Percentiles rank a stretch among this genome's conserved stretches.
phyloP scores from a whole-genome alignment of 1,140 invertebrate genomes.

The Orius insidiosus region DNA sequence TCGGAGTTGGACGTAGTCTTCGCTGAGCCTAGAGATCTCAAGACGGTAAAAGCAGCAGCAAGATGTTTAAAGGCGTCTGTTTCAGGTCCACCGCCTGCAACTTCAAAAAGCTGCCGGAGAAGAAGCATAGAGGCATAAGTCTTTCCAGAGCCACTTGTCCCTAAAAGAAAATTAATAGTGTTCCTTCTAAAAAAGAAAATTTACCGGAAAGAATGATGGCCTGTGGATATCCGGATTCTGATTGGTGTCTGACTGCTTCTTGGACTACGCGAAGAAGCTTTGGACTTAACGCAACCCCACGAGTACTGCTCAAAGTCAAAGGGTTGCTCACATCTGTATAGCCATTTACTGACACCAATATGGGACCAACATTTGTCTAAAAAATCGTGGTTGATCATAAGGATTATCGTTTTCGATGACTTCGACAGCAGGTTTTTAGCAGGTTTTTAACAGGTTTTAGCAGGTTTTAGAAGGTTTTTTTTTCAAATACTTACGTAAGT shows the following conservation, averaged over 20 bases:
- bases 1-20: constrained; percentile 79
- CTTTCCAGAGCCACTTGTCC: constrained; percentile 86
- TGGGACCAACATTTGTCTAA: constrained; percentile 84
- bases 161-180: constrained; percentile 30
- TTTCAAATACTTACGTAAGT: constrained; percentile 61
- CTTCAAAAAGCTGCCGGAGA: constrained; percentile 76
- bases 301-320: constrained; percentile 68
- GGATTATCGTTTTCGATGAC: neutral
- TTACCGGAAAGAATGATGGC: constrained; percentile 78
- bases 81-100: constrained; percentile 81
- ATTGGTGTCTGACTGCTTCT: constrained; percentile 81
- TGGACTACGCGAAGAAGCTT: constrained; percentile 74
- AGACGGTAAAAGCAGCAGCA: constrained; percentile 82
- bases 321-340: constrained; percentile 74
- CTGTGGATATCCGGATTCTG: constrained; percentile 85
- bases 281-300: constrained; percentile 43
- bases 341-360: constrained; percentile 74
- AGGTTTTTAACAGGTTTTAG: too few species aligned
- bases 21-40: constrained; percentile 76
- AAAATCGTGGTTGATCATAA: constrained; percentile 18
- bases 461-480: neutral
- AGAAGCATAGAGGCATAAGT: constrained; percentile 85
- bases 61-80: constrained; percentile 94
- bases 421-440: neutral
- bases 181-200: too few species aligned